These are phyloP conservation scores for Halcyon badia DNA, from an alignment of 2,797 vertebrate genomes.

Conservation along the genomic window DNA sequence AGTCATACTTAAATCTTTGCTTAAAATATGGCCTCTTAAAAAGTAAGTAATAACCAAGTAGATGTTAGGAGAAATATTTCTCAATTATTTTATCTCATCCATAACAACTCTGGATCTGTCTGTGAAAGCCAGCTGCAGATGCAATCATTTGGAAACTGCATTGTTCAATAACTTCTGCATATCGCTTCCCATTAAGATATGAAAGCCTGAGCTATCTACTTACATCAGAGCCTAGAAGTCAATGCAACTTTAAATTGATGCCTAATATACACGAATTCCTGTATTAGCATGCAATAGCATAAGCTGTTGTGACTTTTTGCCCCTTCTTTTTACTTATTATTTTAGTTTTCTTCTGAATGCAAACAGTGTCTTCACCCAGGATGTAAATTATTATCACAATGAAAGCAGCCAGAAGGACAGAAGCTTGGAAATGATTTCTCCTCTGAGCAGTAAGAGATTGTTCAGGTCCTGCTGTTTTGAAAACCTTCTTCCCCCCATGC, in stretches of 20 bases:
- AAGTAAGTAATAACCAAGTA: slow-evolving; percentile 48
- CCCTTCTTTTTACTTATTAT: slow-evolving; percentile 30
- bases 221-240: slow-evolving; percentile 25
- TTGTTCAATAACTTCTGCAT: slow-evolving; percentile 30
- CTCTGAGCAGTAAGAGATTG: slow-evolving; percentile 81
- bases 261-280: slow-evolving; percentile 70
- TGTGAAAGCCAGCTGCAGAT: slow-evolving; percentile 71
- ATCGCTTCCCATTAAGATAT: slow-evolving; percentile 47
- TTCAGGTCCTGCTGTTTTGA: slow-evolving; percentile 82
- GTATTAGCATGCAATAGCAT: slow-evolving; percentile 72
- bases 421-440: slow-evolving; percentile 82
- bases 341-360: slow-evolving; percentile 64
- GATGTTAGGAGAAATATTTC: slow-evolving; percentile 53
- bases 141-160: slow-evolving; percentile 66
- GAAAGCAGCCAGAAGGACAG: slow-evolving; percentile 82
- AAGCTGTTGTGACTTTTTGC: background rate
- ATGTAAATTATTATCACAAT: slow-evolving; percentile 81
- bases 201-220: slow-evolving; percentile 51
- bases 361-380: slow-evolving; percentile 73
- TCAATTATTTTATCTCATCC: slow-evolving; percentile 74
- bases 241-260: slow-evolving; percentile 67
- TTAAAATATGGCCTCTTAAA: slow-evolving; percentile 54
- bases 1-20: slow-evolving; percentile 42
- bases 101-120: slow-evolving; percentile 64
- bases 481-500: slow-evolving; percentile 79